Conservation (phyloP, 2,888 invertebrate species). For the Polyommatus icarus region DNA sequence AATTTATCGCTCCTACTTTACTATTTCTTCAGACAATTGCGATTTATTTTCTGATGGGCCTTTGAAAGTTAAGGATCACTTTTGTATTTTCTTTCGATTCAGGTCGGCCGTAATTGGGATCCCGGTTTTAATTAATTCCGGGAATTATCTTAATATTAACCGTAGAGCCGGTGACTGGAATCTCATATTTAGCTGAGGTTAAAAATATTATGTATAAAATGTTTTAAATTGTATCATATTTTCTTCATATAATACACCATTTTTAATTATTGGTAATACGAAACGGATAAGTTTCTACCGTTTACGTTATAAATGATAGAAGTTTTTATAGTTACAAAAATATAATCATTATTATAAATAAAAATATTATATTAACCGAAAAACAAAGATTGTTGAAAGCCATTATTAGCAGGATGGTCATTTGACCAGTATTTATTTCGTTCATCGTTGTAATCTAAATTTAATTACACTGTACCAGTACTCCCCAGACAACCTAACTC, state of each 20-base stretch:
- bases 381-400: too few species aligned
- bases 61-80: conserved; percentile 35
- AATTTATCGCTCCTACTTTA: conserved; percentile 70
- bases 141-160: conserved; percentile 18
- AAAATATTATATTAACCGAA: too few species aligned
- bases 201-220: not conserved
- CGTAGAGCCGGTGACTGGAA: not conserved
- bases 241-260: too few species aligned
- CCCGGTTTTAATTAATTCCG: conserved; percentile 26
- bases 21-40: conserved; percentile 63
- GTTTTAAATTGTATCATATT: not conserved
- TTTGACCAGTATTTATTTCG: too few species aligned
- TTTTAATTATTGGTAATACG: too few species aligned
- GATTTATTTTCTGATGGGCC: conserved; percentile 43
- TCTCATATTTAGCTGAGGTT: not conserved
- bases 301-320: not conserved
- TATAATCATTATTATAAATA: too few species aligned
- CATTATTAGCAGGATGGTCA: too few species aligned
- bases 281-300: not conserved
- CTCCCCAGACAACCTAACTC: too few species aligned
- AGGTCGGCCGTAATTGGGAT: conserved; percentile 22
- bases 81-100: conserved; percentile 30
- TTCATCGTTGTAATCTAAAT: too few species aligned
- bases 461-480: too few species aligned
- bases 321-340: not conserved